Evolutionary conservation across 2,113 vertebrate species (phyloP), one percentile per base, ranked within the genome.

Genomic region (Sinocyclocheilus rhinocerous): DNA sequence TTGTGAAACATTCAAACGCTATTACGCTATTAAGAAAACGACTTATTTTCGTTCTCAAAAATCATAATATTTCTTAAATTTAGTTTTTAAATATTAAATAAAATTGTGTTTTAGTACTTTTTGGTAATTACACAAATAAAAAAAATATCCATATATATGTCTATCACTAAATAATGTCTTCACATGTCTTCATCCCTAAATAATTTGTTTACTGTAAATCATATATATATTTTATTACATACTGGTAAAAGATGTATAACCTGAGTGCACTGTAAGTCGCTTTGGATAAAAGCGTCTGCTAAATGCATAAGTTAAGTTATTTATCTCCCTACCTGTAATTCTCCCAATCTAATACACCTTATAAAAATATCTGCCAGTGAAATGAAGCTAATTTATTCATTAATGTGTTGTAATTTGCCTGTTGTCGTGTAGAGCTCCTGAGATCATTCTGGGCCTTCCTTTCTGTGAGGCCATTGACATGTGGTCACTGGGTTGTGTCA

Each of bases 391-490:
- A 70, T 72, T 22, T 72, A 18, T 42, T 72, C 1, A 22, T 52
- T 77, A 6, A 12, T 78, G 50, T 16, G 15, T 42, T 24, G 22
- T 57, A 4, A 11, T 48, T 57, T 42, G 12, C 42, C 0, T 45
- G 59, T 65, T 77, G 80, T 83, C 75, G 83, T 86, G 81, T 93
- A 99, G 98, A 91, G 98, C 98, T 86, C 98, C 98, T 33, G 98
- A 99, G 94, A 99, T 99, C 90, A 98, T 99, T 20, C 95, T 99
- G 92, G 98, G 98, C 4, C 94, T 99, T 59, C 97, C 97, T 0
- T 99, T 99, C 94, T 99, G 97, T 78, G 98, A 99, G 93, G 98
- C 98, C 59, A 99, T 99, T 90, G 98, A 99, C 93, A 99, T 99
- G 98, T 99, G 98, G 98, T 99, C 98, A 0, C 78, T 99, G 94